Conservation (phyloP, 1,140 invertebrate species). For the Aphidius ervi region DNA sequence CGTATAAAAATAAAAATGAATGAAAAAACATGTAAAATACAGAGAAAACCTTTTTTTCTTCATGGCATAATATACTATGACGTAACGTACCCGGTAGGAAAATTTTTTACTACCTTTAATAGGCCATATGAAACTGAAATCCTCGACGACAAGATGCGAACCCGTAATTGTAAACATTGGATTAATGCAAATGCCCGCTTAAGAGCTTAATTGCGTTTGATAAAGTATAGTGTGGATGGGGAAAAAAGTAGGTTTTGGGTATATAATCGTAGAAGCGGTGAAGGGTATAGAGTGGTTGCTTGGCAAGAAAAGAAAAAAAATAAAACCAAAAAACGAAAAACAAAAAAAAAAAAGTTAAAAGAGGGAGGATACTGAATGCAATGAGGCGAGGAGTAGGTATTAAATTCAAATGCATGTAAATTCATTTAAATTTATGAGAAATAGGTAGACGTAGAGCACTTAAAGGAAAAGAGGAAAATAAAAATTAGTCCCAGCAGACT, state of each 20-base stretch:
- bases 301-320: conserved; percentile 15
- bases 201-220: conserved; percentile 57
- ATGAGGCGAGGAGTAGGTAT: conserved; percentile 33
- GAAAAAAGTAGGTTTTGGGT: conserved; percentile 10
- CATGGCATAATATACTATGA: neutral
- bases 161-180: conserved; percentile 56
- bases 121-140: conserved; percentile 17
- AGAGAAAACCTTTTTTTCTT: no score
- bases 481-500: conserved; percentile 53
- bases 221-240: conserved; percentile 46
- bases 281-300: conserved; percentile 10
- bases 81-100: neutral
- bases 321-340: conserved; percentile 9
- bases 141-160: conserved; percentile 25
- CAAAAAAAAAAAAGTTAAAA: conserved; percentile 9
- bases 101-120: conserved; percentile 1
- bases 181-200: conserved; percentile 56
- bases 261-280: conserved; percentile 5
- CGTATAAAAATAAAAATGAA: neutral
- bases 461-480: conserved; percentile 50
- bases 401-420: conserved; percentile 58
- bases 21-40: no score
- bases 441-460: conserved; percentile 53
- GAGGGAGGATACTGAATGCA: conserved; percentile 16
- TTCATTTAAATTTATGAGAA: conserved; percentile 57